Evolutionary conservation across 2,797 vertebrate species (phyloP).

Genomic region (Simalia tracyae): DNA sequence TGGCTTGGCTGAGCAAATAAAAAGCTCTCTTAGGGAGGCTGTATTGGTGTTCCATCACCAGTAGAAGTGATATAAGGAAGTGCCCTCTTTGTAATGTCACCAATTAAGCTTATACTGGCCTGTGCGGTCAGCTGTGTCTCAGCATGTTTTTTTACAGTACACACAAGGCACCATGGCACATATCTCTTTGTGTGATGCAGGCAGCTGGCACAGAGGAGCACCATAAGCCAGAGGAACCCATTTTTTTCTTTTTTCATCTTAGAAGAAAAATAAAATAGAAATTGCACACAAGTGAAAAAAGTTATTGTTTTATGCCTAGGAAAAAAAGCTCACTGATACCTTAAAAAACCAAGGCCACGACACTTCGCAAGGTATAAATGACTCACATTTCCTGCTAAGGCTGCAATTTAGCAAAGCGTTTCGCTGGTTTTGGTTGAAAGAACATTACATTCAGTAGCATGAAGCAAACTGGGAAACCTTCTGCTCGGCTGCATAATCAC

Average conservation of each 20-base stretch:
- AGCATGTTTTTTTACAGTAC: background rate
- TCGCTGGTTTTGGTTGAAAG: constrained; percentile 27
- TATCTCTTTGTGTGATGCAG: background rate
- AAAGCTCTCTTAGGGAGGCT: background rate
- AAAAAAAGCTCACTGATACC: constrained; percentile 16
- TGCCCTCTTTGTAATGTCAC: background rate
- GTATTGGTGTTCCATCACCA: background rate
- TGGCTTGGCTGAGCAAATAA: background rate
- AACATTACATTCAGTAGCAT: background rate
- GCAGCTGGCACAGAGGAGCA: background rate
- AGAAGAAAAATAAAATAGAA: constrained; percentile 7
- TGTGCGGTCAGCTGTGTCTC: background rate
- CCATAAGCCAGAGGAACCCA: background rate
- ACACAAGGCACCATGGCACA: background rate
- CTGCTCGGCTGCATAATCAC: background rate
- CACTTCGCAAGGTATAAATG: rapidly evolving
- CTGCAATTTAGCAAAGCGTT: background rate
- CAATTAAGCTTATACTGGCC: background rate
- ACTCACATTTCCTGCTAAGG: rapidly evolving
- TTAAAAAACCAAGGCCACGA: background rate
- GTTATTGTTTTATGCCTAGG: background rate
- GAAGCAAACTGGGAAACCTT: constrained; percentile 1
- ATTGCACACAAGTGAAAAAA: background rate
- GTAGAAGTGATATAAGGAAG: background rate
- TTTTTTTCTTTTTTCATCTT: constrained; percentile 13